Base-by-base conservation (phyloP, 2,113 vertebrate species). In the Harpagus bidentatus region DNA sequence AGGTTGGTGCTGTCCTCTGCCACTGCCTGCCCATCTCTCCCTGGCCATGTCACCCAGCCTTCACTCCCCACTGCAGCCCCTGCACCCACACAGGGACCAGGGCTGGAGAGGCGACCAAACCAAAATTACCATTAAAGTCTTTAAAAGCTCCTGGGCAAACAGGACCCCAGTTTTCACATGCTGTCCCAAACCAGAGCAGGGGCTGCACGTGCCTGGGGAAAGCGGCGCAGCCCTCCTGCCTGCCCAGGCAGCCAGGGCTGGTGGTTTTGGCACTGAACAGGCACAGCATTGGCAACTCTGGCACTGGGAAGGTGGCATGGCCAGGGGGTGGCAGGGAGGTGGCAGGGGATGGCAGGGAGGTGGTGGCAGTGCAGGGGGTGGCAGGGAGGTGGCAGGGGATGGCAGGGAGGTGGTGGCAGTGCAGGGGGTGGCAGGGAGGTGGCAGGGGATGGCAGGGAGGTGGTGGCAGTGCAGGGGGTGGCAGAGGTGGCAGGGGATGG, bases 131-230 rank as follows among this genome's bases (percentile, higher is more conserved):
- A 9, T 18, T 4, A 23, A 7, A n/a, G 23, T 8, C 31, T 23
- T 15, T 12, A 12, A 43, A 43, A 52, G 9, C 67, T 52, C 7
- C 32, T 9, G 34, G 40, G 20, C 34, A 36, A 53, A 16, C 40
- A 47, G 38, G 13, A 55, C 17, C 9, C 47, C 2, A 3, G 6
- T 8, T 42, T 29, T 6, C 32, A 19, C 38, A 32, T 31, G 23
- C 22, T 21, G 31, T 28, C 80, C 36, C 80, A 23, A 13, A 25
- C 17, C 13, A 1, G 28, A 38, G 21, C 20, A 3, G 28, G 31
- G 42, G 28, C 50, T 2, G 32, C 31, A 1, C 2, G 1, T 8
- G 19, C 19, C 48, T 1, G 1, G 48, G 61, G 38, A 17, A 16
- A 31, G 25, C 4, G 3, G 38, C 32, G 3, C 28, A 40, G 47